phyloP scores from a whole-genome alignment of 2,797 vertebrate species.

The Malacoctenus gilli region DNA sequence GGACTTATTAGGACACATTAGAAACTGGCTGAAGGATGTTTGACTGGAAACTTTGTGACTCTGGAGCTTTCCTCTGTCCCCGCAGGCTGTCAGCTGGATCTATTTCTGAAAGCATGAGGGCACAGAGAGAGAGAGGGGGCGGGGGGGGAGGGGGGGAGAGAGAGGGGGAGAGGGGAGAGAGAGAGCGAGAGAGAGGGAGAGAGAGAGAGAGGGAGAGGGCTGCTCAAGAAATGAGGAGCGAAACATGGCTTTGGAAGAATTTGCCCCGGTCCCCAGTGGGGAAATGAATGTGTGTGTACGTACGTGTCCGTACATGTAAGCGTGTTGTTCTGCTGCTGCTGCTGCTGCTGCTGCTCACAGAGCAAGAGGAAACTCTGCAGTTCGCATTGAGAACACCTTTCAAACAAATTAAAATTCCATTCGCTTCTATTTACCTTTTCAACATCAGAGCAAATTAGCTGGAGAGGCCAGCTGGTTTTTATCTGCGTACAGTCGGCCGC shows the following conservation, averaged over 20 bases:
- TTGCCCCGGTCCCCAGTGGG: conserved; percentile 33
- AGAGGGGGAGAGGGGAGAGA: too few relatives aligned
- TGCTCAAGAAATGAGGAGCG: conserved; percentile 43
- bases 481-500: conserved; percentile 45
- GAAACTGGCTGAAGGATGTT: conserved; percentile 17
- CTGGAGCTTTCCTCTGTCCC: conserved; percentile 41
- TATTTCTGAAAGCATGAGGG: conserved; percentile 51
- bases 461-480: conserved; percentile 63
- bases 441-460: conserved; percentile 34
- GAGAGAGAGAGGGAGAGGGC: too few relatives aligned
- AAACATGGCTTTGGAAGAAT: conserved; percentile 54
- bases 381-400: conserved; percentile 41
- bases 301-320: conserved; percentile 43
- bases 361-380: conserved; percentile 38
- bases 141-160: too few relatives aligned
- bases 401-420: conserved; percentile 53
- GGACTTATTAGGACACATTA: conserved; percentile 5
- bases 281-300: conserved; percentile 10
- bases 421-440: conserved; percentile 35
- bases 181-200: too few relatives aligned
- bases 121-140: too few relatives aligned
- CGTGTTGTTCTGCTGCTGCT: conserved; percentile 27
- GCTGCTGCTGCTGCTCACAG: conserved; percentile 37
- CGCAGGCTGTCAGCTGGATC: conserved; percentile 30
- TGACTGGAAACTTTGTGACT: conserved; percentile 40